Base-by-base conservation (phyloP, 2,113 vertebrate genomes). In the Grammomys surdaster region DNA sequence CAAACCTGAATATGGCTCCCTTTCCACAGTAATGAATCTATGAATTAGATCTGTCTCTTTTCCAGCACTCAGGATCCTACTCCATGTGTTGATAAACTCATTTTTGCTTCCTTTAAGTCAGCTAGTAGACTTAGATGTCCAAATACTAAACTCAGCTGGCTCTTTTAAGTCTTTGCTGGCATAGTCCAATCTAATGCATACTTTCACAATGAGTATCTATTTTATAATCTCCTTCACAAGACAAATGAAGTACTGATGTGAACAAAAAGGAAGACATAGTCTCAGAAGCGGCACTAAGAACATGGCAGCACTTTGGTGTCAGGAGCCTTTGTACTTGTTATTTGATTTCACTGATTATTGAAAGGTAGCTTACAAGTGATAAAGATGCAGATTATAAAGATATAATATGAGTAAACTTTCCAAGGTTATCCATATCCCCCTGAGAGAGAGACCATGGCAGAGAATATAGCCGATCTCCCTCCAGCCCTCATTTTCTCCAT, bases 41-140 rank as follows among this genome's bases (percentile, higher is more conserved):
- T 63, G 97, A 72, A 92, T 95, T 95, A 94, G 73, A 77, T 80
- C 72, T 95, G 75, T 46, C 82, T 88, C 54, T 90, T 93, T 96
- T 96, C 94, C 54, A 92, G n/a, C 22, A 75, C 46, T 88, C 13
- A 69, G 40, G 43, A 89, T 48, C 70, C 70, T 56, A 69, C 7
- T 43, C 81, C 14, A 11, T 28, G n/a, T 56, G 33, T 58, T 95
- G 73, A 91, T 93, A 93, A 96, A 78, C 65, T 63, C 13, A 1
- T 14, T 93, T 89, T 81, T 78, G 5, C 86, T 81, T 81, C 51
- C 82, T 88, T 89, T 75, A 96, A 97, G 72, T 93, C 70, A 91
- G 70, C 11, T 80, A 70, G 63, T 94, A 75, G 95, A 95, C 89
- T 88, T 85, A 85, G 51, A 88, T 85, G 58, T 63, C 43, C 87